Percentiles rank a stretch among this genome's conserved stretches.
Evolutionary conservation across 2,888 invertebrate species (phyloP).

Genomic region (Zaprionus bogoriensis): DNA sequence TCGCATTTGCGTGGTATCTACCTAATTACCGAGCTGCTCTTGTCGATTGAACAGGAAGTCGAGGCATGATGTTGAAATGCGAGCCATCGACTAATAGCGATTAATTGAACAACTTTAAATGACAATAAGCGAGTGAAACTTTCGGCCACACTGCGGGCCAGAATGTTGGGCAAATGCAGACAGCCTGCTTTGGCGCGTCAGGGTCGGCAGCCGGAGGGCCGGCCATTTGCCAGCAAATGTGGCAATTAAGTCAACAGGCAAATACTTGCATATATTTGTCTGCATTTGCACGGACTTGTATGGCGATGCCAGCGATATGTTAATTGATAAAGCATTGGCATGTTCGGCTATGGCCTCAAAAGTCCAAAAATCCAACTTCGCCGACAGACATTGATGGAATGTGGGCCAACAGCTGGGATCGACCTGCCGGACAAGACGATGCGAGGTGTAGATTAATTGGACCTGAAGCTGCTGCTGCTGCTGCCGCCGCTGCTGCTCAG

Average conservation of each 20-base stretch:
- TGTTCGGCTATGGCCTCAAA: constrained; percentile 6
- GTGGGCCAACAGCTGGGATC: constrained; percentile 47
- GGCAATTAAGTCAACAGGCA: constrained; percentile 34
- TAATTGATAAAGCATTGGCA: constrained; percentile 39
- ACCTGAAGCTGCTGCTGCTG: neutral
- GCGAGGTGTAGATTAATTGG: neutral
- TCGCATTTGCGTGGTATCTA: neutral
- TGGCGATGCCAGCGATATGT: constrained; percentile 18
- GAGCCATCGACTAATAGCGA: constrained; percentile 23
- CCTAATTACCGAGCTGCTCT: neutral
- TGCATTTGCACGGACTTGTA: neutral
- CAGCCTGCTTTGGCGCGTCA: neutral
- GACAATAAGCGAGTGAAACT: constrained; percentile 53
- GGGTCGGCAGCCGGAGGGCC: constrained; percentile 10
- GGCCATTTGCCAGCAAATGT: constrained; percentile 14
- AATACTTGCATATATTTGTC: constrained; percentile 3
- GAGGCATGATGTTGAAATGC: constrained; percentile 20
- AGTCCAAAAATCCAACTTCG: constrained; percentile 14
- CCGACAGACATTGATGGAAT: constrained; percentile 65
- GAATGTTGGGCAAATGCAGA: constrained; percentile 31
- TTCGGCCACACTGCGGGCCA: neutral
- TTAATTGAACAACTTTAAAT: constrained; percentile 52
- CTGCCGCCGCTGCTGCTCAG: too few relatives aligned
- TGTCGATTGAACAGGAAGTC: constrained; percentile 26
- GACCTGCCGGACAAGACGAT: constrained; percentile 8